Evolutionary conservation across 2,113 vertebrate species (phyloP).

Genomic region (Notarius quadriscutis): DNA sequence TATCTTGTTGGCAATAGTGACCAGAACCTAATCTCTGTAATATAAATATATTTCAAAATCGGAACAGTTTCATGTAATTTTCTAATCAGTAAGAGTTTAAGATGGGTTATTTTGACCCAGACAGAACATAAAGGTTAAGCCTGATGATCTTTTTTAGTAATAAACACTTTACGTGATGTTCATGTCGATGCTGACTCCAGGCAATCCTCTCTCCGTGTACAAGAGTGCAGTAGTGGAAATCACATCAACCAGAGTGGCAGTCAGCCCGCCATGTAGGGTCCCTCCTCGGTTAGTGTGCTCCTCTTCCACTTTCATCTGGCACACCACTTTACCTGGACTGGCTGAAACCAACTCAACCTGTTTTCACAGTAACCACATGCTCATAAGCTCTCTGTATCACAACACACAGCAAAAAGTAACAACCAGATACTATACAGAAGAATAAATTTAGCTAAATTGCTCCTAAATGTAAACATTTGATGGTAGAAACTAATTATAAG

Average conservation of each 20-base stretch:
- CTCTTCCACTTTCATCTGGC: conserved; percentile 88
- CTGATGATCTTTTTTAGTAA: background rate
- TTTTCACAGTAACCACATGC: background rate
- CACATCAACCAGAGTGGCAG: conserved; percentile 86
- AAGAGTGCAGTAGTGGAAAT: conserved; percentile 86
- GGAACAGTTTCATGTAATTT: background rate
- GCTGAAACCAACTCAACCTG: conserved; percentile 84
- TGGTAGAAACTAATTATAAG: background rate
- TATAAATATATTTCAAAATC: background rate
- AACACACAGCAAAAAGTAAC: background rate
- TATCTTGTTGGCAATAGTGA: background rate
- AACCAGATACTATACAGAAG: background rate
- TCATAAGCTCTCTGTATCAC: background rate
- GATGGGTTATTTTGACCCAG: background rate
- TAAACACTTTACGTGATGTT: conserved; percentile 85
- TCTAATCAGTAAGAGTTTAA: background rate
- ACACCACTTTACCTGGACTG: conserved; percentile 84
- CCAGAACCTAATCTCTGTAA: background rate
- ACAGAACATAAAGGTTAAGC: background rate
- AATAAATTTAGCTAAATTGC: background rate
- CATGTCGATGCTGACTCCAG: conserved; percentile 95
- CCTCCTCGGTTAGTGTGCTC: conserved; percentile 85
- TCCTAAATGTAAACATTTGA: background rate
- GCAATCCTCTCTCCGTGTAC: conserved; percentile 76
- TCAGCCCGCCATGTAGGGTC: conserved; percentile 88